These are phyloP conservation scores for Grus americana DNA, from an alignment of 2,113 vertebrate genomes.

Conservation along the genomic window DNA sequence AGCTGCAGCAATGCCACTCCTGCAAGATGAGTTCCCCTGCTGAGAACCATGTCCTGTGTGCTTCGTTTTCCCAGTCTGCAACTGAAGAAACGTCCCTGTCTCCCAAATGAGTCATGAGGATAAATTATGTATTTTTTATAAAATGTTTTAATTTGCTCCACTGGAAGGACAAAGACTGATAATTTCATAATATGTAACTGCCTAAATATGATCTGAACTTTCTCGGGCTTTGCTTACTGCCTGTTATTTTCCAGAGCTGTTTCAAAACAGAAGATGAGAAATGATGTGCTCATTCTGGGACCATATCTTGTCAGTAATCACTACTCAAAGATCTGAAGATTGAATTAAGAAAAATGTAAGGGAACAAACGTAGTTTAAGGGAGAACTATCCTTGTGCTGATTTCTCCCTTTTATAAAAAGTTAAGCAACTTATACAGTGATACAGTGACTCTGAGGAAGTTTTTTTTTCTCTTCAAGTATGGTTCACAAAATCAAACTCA, in stretches of 20 bases:
- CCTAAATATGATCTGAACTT: background rate
- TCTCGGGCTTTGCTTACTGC: background rate
- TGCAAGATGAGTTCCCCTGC: background rate
- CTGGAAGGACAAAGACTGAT: slow-evolving; percentile 3
- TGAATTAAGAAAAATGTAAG: background rate
- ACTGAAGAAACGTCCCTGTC: background rate
- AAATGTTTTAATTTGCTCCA: slow-evolving; percentile 23
- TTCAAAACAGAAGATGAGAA: background rate
- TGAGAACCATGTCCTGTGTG: background rate
- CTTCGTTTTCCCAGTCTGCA: background rate
- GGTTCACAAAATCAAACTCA: background rate
- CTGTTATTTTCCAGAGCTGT: background rate
- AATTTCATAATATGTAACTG: background rate
- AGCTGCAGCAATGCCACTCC: background rate
- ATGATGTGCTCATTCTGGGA: background rate
- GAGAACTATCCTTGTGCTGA: background rate
- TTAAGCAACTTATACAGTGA: background rate
- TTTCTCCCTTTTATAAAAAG: background rate
- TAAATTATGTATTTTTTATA: slow-evolving; percentile 12
- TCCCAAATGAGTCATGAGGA: slow-evolving; percentile 16
- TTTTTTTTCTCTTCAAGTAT: background rate
- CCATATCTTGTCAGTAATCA: background rate
- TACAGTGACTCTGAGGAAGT: background rate
- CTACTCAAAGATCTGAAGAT: background rate
- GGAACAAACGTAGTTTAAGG: background rate